Conservation (phyloP, 2,888 invertebrate species). For the Epicampocera succincta region DNA sequence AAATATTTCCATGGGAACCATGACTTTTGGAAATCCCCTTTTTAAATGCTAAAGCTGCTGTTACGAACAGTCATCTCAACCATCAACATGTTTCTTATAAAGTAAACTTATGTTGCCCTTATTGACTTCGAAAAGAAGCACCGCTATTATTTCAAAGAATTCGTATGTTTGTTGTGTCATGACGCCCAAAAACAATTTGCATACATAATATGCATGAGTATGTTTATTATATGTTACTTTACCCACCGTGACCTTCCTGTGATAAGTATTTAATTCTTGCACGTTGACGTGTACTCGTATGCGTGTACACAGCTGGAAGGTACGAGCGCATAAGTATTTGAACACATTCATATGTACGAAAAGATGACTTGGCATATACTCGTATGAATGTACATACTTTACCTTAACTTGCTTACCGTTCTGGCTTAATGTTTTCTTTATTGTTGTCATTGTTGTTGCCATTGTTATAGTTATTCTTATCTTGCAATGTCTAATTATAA, state of each 20-base stretch:
- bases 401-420: slow-evolving; percentile 53
- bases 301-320: background rate
- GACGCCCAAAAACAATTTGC: no score
- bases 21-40: no score
- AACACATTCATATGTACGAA: background rate
- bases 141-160: no score
- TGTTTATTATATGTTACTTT: slow-evolving; percentile 7
- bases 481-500: slow-evolving; percentile 66
- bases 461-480: slow-evolving; percentile 57
- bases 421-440: slow-evolving; percentile 62
- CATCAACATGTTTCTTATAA: no score
- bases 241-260: slow-evolving; percentile 43
- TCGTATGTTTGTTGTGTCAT: background rate
- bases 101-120: no score
- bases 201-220: background rate
- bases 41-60: no score
- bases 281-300: background rate
- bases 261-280: slow-evolving; percentile 2
- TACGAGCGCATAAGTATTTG: no score
- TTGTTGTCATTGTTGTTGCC: slow-evolving; percentile 55
- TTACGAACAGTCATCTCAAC: no score
- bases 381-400: slow-evolving; percentile 9
- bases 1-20: no score
- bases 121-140: no score
- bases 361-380: background rate